Base-by-base conservation (phyloP, 2,113 vertebrate species). In the Ranitomeya variabilis region DNA sequence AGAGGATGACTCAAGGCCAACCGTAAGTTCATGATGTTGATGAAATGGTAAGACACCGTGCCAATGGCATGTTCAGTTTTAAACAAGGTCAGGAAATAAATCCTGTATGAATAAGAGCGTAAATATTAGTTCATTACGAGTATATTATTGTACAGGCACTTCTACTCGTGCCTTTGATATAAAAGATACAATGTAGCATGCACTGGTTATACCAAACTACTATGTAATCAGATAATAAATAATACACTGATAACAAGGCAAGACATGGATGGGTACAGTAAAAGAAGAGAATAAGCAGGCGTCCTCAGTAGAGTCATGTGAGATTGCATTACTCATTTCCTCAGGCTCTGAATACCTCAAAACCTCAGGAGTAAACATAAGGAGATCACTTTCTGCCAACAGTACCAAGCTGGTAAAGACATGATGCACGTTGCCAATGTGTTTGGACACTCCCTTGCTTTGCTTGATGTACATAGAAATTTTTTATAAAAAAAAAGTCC, bases 301-400 rank as follows among this genome's bases (percentile, higher is more conserved):
- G 78, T 73, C 71, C 69, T 86, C 7, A 82, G 60, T 19, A 55
- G 73, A 52, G 73, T 52, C 73, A 76, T 51, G 37, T 76, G 37
- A 55, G 64, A 64, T 37, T 59, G 16, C 26, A 88, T 82, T 88
- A 83, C 66, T 74, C 67, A 88, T 88, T 83, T 83, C 69, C 87
- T 76, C 13, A 23, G 45, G 55, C 31, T 45, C 26, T 19, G 21
- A 73, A 87, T 21, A 69, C 51, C 86, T 87, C 59, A 79, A 12
- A 57, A 79, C 59, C 76, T 87, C 77, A 59, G 51, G 71, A 57
- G 26, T 64, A 59, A 76, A 45, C 37, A 45, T 10, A 31, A 71
- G 71, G 31, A 74, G 71, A 14, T 74, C 45, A 52, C 18, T 19
- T 76, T 52, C 16, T 52, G 37, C 73, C 73, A 76, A 76, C 37